Percentiles rank a stretch among this genome's conserved stretches.
Evolutionary conservation across 2,797 vertebrate species (phyloP).

Genomic region (Sebastes baramenuke): DNA sequence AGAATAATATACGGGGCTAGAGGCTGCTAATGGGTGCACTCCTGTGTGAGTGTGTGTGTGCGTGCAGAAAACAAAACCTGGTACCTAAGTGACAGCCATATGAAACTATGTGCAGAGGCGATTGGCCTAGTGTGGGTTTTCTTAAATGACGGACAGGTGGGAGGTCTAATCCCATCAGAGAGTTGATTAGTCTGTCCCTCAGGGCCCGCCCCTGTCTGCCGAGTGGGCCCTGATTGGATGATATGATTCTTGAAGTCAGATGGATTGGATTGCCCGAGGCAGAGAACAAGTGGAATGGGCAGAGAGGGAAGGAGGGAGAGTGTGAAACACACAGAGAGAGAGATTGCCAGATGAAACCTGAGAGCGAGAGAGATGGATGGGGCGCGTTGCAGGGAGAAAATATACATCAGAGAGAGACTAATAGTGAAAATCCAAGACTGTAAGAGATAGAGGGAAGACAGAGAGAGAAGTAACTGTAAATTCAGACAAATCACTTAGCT

Average conservation of each 20-base stretch:
- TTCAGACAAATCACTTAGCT: slow-evolving; percentile 73
- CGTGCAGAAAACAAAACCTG: slow-evolving; percentile 26
- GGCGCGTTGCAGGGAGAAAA: slow-evolving; percentile 37
- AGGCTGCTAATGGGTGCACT: slow-evolving; percentile 28
- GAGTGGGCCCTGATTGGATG: slow-evolving; percentile 77
- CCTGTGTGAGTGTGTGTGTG: neutral
- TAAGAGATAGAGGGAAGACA: slow-evolving; percentile 50
- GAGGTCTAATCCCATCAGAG: slow-evolving; percentile 78
- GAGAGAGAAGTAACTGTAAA: slow-evolving; percentile 55
- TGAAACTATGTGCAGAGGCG: slow-evolving; percentile 60
- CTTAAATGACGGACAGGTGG: slow-evolving; percentile 77
- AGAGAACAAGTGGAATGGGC: slow-evolving; percentile 50
- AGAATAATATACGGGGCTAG: slow-evolving; percentile 41
- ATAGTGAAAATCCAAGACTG: slow-evolving; percentile 51
- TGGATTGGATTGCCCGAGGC: slow-evolving; percentile 72
- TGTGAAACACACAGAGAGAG: slow-evolving; percentile 47
- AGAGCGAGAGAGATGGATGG: slow-evolving; percentile 61
- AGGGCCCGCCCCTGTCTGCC: slow-evolving; percentile 73
- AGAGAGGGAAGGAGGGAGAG: slow-evolving; percentile 23
- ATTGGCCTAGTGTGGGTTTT: slow-evolving; percentile 61
- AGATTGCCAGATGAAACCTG: slow-evolving; percentile 56
- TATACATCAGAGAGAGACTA: slow-evolving; percentile 64
- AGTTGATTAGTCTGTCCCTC: slow-evolving; percentile 66
- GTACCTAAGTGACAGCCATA: slow-evolving; percentile 53
- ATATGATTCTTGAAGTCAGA: slow-evolving; percentile 76